Conservation (phyloP, 2,113 vertebrate genomes). For the Macquaria australasica region DNA sequence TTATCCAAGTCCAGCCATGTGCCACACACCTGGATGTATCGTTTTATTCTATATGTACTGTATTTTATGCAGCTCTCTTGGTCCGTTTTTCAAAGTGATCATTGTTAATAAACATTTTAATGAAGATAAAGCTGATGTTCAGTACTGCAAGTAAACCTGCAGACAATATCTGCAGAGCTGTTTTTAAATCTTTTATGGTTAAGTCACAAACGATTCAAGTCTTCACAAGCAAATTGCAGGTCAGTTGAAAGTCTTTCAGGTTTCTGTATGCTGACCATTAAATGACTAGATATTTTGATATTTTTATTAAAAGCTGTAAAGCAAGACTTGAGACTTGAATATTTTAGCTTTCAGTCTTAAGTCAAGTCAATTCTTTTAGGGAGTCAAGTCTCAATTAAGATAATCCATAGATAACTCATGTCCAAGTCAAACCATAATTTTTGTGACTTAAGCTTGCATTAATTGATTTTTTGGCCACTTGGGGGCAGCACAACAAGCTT, state of each 20-base stretch:
- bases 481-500: background rate
- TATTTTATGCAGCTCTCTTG: background rate
- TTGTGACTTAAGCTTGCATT: background rate
- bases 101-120: background rate
- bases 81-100: too few relatives aligned
- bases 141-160: background rate
- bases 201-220: background rate
- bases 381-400: background rate
- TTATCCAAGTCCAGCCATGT: background rate
- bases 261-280: background rate
- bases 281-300: background rate
- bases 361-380: background rate
- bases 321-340: background rate
- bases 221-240: background rate
- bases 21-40: constrained; percentile 29
- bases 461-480: background rate
- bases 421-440: background rate
- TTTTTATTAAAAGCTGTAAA: background rate
- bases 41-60: background rate
- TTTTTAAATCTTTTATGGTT: background rate
- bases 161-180: background rate
- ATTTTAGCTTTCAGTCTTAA: background rate
- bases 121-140: background rate
- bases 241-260: background rate
- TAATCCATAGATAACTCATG: background rate